Evolutionary conservation across 2,113 vertebrate species (phyloP).

Genomic region (Vulpes vulpes): DNA sequence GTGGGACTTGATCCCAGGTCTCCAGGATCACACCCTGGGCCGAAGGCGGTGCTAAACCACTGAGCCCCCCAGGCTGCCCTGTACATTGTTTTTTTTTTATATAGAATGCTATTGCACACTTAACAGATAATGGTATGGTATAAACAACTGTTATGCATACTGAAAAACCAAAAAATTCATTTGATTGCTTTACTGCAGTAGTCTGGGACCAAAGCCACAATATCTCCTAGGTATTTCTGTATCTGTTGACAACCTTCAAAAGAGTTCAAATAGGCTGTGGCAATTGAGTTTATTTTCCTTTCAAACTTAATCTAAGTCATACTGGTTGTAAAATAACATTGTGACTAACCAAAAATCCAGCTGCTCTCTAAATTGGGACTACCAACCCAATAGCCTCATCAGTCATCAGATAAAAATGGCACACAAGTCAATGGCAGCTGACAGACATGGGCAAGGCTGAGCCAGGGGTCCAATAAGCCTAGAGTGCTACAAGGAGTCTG

Average conservation of each 20-base stretch:
- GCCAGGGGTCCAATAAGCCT: not conserved
- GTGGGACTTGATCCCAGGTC: too few relatives aligned
- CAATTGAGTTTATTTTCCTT: constrained; percentile 12
- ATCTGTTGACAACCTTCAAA: constrained; percentile 47
- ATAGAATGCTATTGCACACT: not conserved
- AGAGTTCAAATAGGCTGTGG: not conserved
- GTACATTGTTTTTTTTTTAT: too few relatives aligned
- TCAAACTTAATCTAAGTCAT: constrained; percentile 7
- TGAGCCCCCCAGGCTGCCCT: too few relatives aligned
- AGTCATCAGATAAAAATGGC: constrained; percentile 38
- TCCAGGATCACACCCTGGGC: too few relatives aligned
- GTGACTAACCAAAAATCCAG: not conserved
- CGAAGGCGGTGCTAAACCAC: too few relatives aligned
- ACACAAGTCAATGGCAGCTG: not conserved
- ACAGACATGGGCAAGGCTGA: not conserved
- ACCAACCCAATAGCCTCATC: not conserved
- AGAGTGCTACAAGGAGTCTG: not conserved
- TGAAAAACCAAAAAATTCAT: not conserved
- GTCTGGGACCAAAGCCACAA: not conserved
- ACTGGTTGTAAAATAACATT: not conserved
- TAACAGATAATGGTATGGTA: not conserved
- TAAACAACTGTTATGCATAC: not conserved
- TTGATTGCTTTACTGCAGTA: not conserved
- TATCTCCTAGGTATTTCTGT: not conserved
- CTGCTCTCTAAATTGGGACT: not conserved